phyloP scores from a whole-genome alignment of 2,113 vertebrate genomes.

The Scalopus aquaticus region DNA sequence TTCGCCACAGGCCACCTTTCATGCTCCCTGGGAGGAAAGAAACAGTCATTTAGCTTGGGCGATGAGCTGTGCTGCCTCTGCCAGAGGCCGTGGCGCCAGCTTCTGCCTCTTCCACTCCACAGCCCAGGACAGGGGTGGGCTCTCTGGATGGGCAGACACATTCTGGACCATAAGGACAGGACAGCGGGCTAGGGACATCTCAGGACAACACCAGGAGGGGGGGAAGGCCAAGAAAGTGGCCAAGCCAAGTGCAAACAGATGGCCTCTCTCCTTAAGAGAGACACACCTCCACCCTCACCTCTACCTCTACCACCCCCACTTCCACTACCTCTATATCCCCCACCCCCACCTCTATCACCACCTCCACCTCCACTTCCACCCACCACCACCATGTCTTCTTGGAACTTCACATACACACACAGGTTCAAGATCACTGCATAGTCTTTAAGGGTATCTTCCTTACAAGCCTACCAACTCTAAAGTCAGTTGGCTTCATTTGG shows the following conservation, averaged over 20 bases:
- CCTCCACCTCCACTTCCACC: background rate
- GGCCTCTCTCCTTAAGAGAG: background rate
- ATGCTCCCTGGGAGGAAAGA: too few relatives aligned
- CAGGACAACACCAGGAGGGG: too few relatives aligned
- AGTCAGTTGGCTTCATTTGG: background rate
- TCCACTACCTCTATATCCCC: accelerated
- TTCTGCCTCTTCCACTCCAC: background rate
- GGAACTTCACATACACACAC: background rate
- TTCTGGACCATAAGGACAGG: background rate
- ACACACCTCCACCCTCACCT: background rate
- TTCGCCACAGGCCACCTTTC: background rate
- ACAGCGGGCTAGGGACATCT: accelerated
- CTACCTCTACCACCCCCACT: background rate
- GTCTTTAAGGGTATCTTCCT: background rate
- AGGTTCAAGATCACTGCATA: background rate
- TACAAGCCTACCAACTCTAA: accelerated
- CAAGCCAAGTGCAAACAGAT: accelerated
- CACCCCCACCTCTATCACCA: background rate
- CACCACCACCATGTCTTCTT: background rate
- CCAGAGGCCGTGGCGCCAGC: too few relatives aligned
- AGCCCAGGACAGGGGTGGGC: accelerated
- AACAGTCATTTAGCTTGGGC: background rate
- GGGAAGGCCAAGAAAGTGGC: too few relatives aligned
- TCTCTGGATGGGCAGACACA: background rate
- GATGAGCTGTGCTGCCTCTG: background rate